These are phyloP conservation scores for Paracentrotus lividus DNA, from an alignment of 53 echinoderm and acorn worm genomes.

Conservation along the genomic window DNA sequence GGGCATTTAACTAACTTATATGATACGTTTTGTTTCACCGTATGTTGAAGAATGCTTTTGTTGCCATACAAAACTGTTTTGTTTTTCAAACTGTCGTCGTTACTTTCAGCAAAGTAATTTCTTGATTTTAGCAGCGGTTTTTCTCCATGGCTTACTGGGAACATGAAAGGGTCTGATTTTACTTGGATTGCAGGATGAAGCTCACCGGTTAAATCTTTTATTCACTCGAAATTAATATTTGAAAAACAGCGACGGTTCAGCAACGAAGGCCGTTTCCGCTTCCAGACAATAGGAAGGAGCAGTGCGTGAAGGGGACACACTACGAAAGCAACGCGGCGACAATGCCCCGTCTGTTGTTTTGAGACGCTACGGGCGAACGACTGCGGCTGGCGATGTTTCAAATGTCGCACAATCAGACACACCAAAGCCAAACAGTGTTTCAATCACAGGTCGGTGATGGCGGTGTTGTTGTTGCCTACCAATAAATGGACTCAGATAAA, in stretches of 20 bases:
- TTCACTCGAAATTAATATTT: slow-evolving; percentile 77
- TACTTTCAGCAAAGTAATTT: slow-evolving; percentile 69
- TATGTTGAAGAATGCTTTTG: not conserved
- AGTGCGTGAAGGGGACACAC: slow-evolving; percentile 52
- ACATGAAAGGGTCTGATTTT: slow-evolving; percentile 94
- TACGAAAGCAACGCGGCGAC: slow-evolving; percentile 48
- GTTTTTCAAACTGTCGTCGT: slow-evolving; percentile 68
- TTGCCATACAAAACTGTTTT: slow-evolving; percentile 34
- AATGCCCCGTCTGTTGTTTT: slow-evolving; percentile 42
- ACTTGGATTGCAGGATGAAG: slow-evolving; percentile 91
- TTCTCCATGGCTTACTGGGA: slow-evolving; percentile 98
- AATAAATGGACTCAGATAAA: slow-evolving; percentile 53
- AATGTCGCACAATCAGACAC: slow-evolving; percentile 60
- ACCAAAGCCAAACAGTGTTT: slow-evolving; percentile 11
- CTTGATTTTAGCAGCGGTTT: slow-evolving; percentile 61
- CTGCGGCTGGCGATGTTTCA: slow-evolving; percentile 63
- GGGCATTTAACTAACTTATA: not conserved
- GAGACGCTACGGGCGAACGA: slow-evolving; percentile 65
- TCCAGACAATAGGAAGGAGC: slow-evolving; percentile 71
- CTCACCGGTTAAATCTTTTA: slow-evolving; percentile 80
- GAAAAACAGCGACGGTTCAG: slow-evolving; percentile 72
- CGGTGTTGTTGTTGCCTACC: slow-evolving; percentile 13
- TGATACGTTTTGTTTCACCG: not conserved
- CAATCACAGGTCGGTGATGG: slow-evolving; percentile 41
- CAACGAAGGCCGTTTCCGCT: slow-evolving; percentile 63